Evolutionary conservation across 2,113 vertebrate genomes (phyloP), one percentile per base, ranked within the genome.

Genomic region (Chitala chitala): DNA sequence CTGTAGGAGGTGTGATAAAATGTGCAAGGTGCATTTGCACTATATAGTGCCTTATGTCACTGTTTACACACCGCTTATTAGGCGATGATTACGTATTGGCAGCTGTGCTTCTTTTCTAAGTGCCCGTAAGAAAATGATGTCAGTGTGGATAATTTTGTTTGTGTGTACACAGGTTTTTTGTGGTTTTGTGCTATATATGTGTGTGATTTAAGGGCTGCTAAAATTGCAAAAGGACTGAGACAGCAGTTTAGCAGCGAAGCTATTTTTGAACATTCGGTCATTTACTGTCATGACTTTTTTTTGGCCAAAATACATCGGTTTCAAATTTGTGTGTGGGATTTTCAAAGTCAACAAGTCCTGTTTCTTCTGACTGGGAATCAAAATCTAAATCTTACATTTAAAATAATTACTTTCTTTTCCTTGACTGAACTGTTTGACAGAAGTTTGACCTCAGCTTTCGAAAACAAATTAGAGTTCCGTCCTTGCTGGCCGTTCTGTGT

Each of bases 81-180:
- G 48, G 59, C n/a, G 40, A 50, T 74, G 22, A 73, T 66, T 53
- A 54, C 53, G 59, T 15, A 33, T 66, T 58, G 54, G 38, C 26
- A 33, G 24, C 22, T 33, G 44, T 36, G 22, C 5, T 51, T 51
- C 46, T 74, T 44, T 65, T 29, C 22, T 10, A 33, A 38, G 69
- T 26, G 31, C 26, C 56, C 51, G 72, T 73, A 20, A 2, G 12
- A 72, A 54, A 46, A 17, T 54, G 26, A 33, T 54, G 33, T 59
- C 24, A 9, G 6, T 72, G 38, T 6, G 15, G 40, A 48, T 59
- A 24, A 26, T 29, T 10, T 2, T 56, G 71, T 58, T 38, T 59
- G 20, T 59, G n/a, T 59, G 22, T 59, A 13, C 13, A 29, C n/a
- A 65, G 40, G n/a, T n/a, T 20, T 13, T 22, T 29, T 48, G 54